Base-by-base conservation (phyloP, 2,113 vertebrate species). In the Rhabdornis inornatus region DNA sequence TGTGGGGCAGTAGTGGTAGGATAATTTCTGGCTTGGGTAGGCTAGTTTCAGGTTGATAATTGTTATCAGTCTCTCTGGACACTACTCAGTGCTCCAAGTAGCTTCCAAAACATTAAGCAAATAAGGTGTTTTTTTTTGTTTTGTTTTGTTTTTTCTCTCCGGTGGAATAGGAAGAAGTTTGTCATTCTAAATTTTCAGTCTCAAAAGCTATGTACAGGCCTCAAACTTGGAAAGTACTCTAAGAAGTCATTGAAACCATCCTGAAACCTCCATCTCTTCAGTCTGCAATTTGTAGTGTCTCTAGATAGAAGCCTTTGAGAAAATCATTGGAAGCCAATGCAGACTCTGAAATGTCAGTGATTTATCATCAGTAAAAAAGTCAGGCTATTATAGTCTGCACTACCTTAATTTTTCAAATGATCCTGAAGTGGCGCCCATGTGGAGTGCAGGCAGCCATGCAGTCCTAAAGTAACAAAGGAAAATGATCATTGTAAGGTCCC, bases 361-460 rank as follows among this genome's bases (percentile, higher is more conserved):
- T 92, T 84, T 76, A 53, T 87, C 44, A 52, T 64, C 25, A 75
- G 33, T 80, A 23, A 39, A 78, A 57, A 44, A 84, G 35, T 27
- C 81, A 20, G 65, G 17, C 56, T 66, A 17, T 76, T 85, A 31
- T 2, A 37, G 35, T 63, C 90, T 94, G 93, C 85, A 94, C 94
- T 95, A 96, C 96, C 95, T 97, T 97, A 97, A 96, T 91, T 94
- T 96, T 96, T 91, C 79, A 95, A 74, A 77, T 63, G 68, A 80
- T 80, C 50, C 55, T 56, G 7, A 90, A 91, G 85, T 70, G 85
- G 87, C 4, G 76, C 60, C 92, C 96, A 97, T 97, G 93, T 96
- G 95, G 90, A 96, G 76, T n/a, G 47, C 95, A 95, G 95, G 79
- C 94, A 94, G 89, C 89, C 84, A 21, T 95, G 49, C 90, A 90